Conservation (phyloP, 2,797 vertebrate species). For the Phrynocephalus vlangalii region DNA sequence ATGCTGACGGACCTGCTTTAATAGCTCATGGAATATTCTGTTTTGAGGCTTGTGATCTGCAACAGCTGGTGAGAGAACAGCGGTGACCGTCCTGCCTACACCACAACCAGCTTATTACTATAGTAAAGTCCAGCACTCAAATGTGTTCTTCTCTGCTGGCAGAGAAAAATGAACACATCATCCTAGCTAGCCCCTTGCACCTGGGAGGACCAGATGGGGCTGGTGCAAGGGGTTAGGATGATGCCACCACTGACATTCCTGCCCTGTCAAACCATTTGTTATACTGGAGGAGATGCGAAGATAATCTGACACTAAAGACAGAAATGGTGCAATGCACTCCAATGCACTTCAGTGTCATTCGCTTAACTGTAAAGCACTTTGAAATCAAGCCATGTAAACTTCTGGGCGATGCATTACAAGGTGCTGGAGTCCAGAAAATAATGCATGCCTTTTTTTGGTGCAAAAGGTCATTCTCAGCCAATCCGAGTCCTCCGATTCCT, state of each 20-base stretch:
- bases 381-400: not conserved
- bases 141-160: not conserved
- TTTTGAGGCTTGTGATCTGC: not conserved
- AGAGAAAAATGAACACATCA: not conserved
- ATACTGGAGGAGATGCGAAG: not conserved
- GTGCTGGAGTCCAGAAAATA: not conserved
- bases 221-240: too few species aligned
- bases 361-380: constrained; percentile 1
- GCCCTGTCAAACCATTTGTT: not conserved
- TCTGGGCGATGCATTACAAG: not conserved
- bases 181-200: not conserved
- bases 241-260: not conserved
- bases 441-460: not conserved
- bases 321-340: not conserved
- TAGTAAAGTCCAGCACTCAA: not conserved
- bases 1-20: too few species aligned
- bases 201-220: not conserved
- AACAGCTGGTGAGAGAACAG: not conserved
- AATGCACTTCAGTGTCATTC: constrained; percentile 16
- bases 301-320: not conserved
- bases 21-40: not conserved
- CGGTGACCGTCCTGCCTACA: not conserved
- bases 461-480: not conserved
- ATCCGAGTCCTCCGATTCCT: not conserved
- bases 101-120: not conserved